Conservation (phyloP, 1,140 invertebrate genomes). For the Heliothis virescens region DNA sequence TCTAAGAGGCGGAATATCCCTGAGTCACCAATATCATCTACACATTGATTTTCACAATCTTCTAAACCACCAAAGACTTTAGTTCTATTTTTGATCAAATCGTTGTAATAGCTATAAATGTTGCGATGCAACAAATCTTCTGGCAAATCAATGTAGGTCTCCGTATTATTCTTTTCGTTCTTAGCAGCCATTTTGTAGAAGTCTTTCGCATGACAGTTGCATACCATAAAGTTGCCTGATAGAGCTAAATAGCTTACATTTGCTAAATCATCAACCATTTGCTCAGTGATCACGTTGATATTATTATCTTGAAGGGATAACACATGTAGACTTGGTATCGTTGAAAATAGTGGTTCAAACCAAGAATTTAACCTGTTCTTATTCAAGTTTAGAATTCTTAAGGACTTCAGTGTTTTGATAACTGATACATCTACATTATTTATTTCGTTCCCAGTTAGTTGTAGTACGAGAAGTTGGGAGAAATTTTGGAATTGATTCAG, state of each 20-base stretch:
- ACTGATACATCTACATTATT: constrained; percentile 57
- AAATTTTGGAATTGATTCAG: constrained; percentile 74
- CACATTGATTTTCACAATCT: constrained; percentile 25
- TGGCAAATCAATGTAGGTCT: constrained; percentile 13
- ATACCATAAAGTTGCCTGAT: constrained; percentile 85
- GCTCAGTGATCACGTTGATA: constrained; percentile 83
- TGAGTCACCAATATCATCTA: constrained; percentile 44
- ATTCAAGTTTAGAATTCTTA: constrained; percentile 84
- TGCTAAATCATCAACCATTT: constrained; percentile 83
- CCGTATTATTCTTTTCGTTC: constrained; percentile 58
- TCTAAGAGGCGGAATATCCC: constrained; percentile 69
- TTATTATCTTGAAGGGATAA: constrained; percentile 85
- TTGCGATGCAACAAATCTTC: constrained; percentile 49
- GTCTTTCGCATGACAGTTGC: constrained; percentile 83
- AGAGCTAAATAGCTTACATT: constrained; percentile 77
- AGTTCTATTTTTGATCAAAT: constrained; percentile 56
- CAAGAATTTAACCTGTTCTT: constrained; percentile 85
- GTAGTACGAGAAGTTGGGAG: constrained; percentile 76
- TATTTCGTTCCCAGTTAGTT: constrained; percentile 83
- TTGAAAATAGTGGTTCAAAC: constrained; percentile 74
- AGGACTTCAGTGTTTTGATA: constrained; percentile 67
- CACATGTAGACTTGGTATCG: constrained; percentile 75
- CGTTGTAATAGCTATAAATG: constrained; percentile 65
- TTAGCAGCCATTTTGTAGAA: constrained; percentile 79
- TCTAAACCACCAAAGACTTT: constrained; percentile 43